Evolutionary conservation across 2,888 invertebrate genomes (phyloP).

Genomic region (Dolichomitus sp.): DNA sequence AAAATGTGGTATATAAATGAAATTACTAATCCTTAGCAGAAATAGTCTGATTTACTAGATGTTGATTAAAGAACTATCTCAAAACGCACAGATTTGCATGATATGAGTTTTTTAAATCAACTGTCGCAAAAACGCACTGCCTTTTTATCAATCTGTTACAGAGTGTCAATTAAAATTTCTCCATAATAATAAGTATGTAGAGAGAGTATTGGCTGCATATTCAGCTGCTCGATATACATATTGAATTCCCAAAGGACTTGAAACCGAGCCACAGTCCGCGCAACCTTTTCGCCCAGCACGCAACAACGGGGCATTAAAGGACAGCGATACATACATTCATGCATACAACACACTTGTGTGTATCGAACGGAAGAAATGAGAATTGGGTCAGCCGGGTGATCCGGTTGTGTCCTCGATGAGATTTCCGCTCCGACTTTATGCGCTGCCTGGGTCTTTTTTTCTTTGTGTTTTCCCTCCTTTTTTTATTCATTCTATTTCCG

Average conservation of each 20-base stretch:
- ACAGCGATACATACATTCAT: constrained; percentile 1
- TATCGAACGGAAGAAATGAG: constrained; percentile 48
- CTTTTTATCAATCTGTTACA: no score
- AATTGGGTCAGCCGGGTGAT: constrained; percentile 63
- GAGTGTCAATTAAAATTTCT: no score
- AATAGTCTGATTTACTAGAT: no score
- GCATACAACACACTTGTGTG: neutral
- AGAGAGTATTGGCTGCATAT: constrained; percentile 2
- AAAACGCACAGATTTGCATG: no score
- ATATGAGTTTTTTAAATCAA: no score
- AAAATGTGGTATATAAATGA: no score
- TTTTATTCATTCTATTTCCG: constrained; percentile 56
- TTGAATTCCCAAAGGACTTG: constrained; percentile 43
- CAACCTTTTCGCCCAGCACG: constrained; percentile 34
- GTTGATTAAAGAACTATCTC: no score
- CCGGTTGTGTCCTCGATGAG: constrained; percentile 57
- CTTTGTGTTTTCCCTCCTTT: neutral
- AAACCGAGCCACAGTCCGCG: constrained; percentile 2
- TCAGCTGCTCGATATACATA: constrained; percentile 10
- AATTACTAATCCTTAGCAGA: no score
- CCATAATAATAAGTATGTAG: neutral
- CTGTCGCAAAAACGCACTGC: no score
- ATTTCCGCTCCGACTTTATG: constrained; percentile 60
- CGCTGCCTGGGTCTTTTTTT: constrained; percentile 16
- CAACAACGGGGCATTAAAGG: constrained; percentile 42